phyloP scores from a whole-genome alignment of 2,797 vertebrate species.

The Chrysocyon brachyurus region DNA sequence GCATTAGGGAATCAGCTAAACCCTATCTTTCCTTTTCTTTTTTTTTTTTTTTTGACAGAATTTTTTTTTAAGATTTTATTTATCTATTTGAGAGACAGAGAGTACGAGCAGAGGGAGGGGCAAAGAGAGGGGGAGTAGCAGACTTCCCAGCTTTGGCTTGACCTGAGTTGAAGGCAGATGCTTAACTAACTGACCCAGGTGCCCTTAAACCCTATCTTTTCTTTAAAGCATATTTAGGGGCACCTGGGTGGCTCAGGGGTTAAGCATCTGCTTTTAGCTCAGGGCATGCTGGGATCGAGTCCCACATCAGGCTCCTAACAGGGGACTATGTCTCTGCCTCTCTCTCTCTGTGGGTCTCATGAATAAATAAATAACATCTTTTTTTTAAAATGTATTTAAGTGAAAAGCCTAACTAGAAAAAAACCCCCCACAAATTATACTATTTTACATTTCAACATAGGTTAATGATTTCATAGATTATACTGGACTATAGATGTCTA shows the following conservation, averaged over 20 bases:
- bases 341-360: too few relatives aligned
- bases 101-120: background rate
- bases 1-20: background rate
- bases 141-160: background rate
- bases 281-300: too few relatives aligned
- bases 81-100: background rate
- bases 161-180: background rate
- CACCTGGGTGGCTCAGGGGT: too few relatives aligned
- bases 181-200: background rate
- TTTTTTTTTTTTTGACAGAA: background rate
- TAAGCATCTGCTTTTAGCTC: too few relatives aligned
- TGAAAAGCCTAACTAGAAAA: background rate
- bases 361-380: too few relatives aligned
- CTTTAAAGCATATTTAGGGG: slow-evolving; percentile 11
- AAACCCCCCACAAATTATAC: background rate
- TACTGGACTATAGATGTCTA: background rate
- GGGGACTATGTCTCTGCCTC: too few relatives aligned
- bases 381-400: background rate
- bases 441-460: slow-evolving; percentile 25
- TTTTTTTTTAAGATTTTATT: background rate
- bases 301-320: too few relatives aligned
- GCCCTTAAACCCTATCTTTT: background rate
- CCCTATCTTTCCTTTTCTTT: background rate
- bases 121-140: background rate
- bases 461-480: slow-evolving; percentile 21